Evolutionary conservation across 2,888 invertebrate genomes (phyloP), one percentile per base, ranked within the genome.

Genomic region (Leucophenga maculata): DNA sequence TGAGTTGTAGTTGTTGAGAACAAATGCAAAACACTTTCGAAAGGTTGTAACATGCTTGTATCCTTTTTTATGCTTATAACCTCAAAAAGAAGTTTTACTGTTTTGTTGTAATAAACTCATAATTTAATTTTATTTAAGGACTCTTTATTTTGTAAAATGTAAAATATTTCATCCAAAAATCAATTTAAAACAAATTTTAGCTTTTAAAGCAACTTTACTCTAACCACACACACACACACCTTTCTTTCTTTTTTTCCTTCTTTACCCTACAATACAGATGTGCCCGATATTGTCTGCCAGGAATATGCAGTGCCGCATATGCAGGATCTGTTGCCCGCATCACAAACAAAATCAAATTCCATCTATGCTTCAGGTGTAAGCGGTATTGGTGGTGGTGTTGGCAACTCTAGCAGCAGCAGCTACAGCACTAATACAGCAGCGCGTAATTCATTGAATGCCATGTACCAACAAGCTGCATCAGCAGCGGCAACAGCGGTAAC

Each of bases 231-330:
- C n/a, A n/a, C n/a, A n/a, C n/a, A n/a, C n/a, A n/a, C n/a, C n/a
- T n/a, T n/a, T n/a, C n/a, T n/a, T n/a, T n/a, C n/a, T n/a, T n/a
- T n/a, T n/a, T 46, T 16, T 62, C 20, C 55, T 22, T 57, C n/a
- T 68, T 6, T 50, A 57, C 71, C 73, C 39, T 71, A 57, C 46
- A 13, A 57, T 86, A n/a, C 87, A 91, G 91, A 91, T 87, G 90
- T 91, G 72, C 91, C 91, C 71, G 91, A 91, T 85, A 90, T 91
- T 76, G 90, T 91, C 72, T 90, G 90, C 80, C 91, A 91, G 83
- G 92, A 92, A 78, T 92, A 92, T 86, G 92, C 92, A 44, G 91
- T 92, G 70, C 92, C 92, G 60, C 90, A 92, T 77, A 91, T 91
- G 86, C 88, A 89, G 76, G 87, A 89, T 77, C 89, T 90, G 74